Base-by-base conservation (phyloP, 2,797 vertebrate genomes). In the Cirrhinus molitorella region DNA sequence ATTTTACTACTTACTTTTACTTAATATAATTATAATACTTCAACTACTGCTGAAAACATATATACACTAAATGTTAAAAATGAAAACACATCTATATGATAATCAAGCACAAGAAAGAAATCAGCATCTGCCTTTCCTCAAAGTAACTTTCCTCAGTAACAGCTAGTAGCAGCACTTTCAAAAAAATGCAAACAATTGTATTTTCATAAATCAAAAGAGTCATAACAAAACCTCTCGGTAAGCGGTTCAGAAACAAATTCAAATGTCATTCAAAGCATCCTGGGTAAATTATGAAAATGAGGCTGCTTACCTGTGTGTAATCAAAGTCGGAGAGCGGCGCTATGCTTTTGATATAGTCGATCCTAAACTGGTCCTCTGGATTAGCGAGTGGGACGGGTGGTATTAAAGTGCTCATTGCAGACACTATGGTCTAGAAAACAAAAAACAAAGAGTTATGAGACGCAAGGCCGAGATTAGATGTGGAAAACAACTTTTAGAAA, bases 301-400 rank as follows among this genome's bases (percentile, higher is more conserved):
- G 49, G 1, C 37, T 23, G 16, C 96, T 96, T 96, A 99, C 98
- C 98, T 98, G 96, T 86, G 98, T 96, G 90, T 98, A 99, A 90
- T 99, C 98, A 85, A 99, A 99, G 93, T 99, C 98, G 23, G 98
- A 99, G 91, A 99, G 97, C 71, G 96, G 97, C 84, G 97, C 97
- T 95, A 99, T 98, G 95, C 97, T 99, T 95, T 98, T 98, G 96
- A 99, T 98, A 93, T 98, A 99, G 92, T 99, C 98, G 88, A 98
- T 96, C 95, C 98, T 96, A 94, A 99, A 99, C 74, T 99, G 98
- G 94, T 99, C 97, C 92, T 98, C 97, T 86, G 97, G 96, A 91
- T 98, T 99, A 93, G 97, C 97, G 93, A 99, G 92, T 47, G 96
- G 96, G 92, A 99, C 97, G 82, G 98, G 98, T 89, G 98, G 98